Percentiles rank a stretch among this genome's conserved stretches.
These are phyloP conservation scores for Phyllotis vaccarum DNA, from an alignment of 2,797 vertebrate species.

Conservation along the genomic window DNA sequence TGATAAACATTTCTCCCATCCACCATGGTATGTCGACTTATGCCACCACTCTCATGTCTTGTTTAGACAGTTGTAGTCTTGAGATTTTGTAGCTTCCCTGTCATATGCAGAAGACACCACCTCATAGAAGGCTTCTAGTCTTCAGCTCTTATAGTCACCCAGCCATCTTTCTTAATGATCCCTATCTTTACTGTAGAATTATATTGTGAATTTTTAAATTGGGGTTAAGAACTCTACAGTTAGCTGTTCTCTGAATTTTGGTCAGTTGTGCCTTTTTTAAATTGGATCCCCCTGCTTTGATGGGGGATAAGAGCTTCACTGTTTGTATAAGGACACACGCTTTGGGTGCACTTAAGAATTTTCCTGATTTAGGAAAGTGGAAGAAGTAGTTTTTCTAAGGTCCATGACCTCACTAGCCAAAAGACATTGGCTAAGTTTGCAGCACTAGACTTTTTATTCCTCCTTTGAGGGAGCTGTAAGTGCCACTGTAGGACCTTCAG, in stretches of 20 bases:
- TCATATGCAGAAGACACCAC: background rate
- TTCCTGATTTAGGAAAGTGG: background rate
- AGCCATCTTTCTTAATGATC: background rate
- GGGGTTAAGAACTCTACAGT: too few relatives aligned
- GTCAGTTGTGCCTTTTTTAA: background rate
- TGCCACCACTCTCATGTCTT: background rate
- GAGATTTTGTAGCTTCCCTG: background rate
- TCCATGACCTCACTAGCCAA: background rate
- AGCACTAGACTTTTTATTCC: background rate
- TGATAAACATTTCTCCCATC: background rate
- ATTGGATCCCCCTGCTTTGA: too few relatives aligned
- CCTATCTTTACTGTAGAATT: too few relatives aligned
- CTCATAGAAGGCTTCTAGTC: background rate
- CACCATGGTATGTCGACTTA: background rate
- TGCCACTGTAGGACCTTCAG: background rate
- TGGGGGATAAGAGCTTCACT: background rate
- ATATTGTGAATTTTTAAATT: too few relatives aligned
- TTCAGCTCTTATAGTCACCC: background rate
- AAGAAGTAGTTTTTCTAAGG: background rate
- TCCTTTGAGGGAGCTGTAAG: background rate
- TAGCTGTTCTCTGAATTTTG: background rate
- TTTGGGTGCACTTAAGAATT: background rate
- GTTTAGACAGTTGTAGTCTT: background rate
- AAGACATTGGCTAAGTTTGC: background rate
- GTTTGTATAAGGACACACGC: too few relatives aligned